Evolutionary conservation across 37 sponge, comb jelly and placozoan genomes (phyloP).

Genomic region (Hormiphora californensis): DNA sequence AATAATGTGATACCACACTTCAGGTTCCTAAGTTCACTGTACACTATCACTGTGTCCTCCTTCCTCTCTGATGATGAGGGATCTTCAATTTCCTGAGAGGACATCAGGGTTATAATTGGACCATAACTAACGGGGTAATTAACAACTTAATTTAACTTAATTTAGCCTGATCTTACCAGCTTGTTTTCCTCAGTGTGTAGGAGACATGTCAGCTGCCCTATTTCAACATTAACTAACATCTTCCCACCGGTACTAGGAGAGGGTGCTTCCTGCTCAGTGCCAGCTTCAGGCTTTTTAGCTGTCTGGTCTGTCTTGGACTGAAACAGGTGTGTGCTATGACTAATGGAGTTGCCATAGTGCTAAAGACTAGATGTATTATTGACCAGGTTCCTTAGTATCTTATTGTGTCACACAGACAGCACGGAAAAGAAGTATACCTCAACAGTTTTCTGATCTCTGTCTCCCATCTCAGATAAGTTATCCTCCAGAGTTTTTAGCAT

Average conservation of each 20-base stretch:
- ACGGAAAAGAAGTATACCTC: too few species aligned
- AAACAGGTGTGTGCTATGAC: too few species aligned
- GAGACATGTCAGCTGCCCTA: neutral
- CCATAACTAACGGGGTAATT: neutral
- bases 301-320: too few species aligned
- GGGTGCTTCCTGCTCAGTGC: too few species aligned
- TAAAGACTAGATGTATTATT: too few species aligned
- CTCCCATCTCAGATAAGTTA: conserved; percentile 19
- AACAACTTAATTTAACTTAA: neutral
- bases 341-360: too few species aligned
- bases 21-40: neutral
- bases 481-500: conserved; percentile 49
- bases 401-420: too few species aligned
- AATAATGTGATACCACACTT: too few species aligned
- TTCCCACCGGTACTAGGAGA: neutral
- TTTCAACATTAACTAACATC: neutral
- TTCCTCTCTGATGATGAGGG: neutral
- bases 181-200: conserved; percentile 18
- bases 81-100: neutral
- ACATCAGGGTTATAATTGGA: neutral
- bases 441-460: too few species aligned
- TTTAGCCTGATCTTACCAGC: neutral
- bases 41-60: neutral
- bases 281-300: too few species aligned
- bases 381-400: too few species aligned